Conservation (phyloP, 2,888 invertebrate genomes). For the Drosophila buzzatii region DNA sequence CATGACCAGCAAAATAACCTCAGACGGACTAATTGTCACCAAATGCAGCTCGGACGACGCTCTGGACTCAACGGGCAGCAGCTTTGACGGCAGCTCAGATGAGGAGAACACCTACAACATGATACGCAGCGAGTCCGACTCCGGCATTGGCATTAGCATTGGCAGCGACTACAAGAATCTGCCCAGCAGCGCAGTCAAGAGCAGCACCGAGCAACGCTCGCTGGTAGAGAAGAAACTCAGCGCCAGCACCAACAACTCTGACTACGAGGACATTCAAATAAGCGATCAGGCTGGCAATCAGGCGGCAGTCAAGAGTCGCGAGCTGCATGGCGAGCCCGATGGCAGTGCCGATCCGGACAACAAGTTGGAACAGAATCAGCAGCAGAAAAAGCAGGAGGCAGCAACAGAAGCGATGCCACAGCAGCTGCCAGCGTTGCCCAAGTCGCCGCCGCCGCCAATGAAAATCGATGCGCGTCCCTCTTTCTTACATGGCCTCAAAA, state of each 20-base stretch:
- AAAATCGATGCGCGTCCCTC: slow-evolving; percentile 87
- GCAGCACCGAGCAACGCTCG: slow-evolving; percentile 61
- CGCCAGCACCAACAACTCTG: slow-evolving; percentile 83
- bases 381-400: slow-evolving; percentile 86
- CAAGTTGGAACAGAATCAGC: slow-evolving; percentile 86
- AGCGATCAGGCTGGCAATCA: slow-evolving; percentile 68
- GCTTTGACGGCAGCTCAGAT: slow-evolving; percentile 85
- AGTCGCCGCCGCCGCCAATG: slow-evolving; percentile 84
- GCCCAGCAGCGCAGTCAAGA: slow-evolving; percentile 32
- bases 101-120: slow-evolving; percentile 85
- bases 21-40: slow-evolving; percentile 85
- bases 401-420: slow-evolving; percentile 25
- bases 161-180: slow-evolving; percentile 82
- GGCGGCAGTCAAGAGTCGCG: slow-evolving; percentile 88
- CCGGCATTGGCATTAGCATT: slow-evolving; percentile 85
- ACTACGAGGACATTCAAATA: slow-evolving; percentile 85
- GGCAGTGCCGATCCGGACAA: slow-evolving; percentile 94
- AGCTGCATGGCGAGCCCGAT: slow-evolving; percentile 93
- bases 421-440: slow-evolving; percentile 88
- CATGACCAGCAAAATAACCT: slow-evolving; percentile 85
- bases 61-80: slow-evolving; percentile 85
- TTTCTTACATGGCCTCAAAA: slow-evolving; percentile 89
- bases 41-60: slow-evolving; percentile 85
- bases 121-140: slow-evolving; percentile 85
- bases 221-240: slow-evolving; percentile 82